phyloP scores from a whole-genome alignment of 1,140 invertebrate species.

The Tetragnatha versicolor region DNA sequence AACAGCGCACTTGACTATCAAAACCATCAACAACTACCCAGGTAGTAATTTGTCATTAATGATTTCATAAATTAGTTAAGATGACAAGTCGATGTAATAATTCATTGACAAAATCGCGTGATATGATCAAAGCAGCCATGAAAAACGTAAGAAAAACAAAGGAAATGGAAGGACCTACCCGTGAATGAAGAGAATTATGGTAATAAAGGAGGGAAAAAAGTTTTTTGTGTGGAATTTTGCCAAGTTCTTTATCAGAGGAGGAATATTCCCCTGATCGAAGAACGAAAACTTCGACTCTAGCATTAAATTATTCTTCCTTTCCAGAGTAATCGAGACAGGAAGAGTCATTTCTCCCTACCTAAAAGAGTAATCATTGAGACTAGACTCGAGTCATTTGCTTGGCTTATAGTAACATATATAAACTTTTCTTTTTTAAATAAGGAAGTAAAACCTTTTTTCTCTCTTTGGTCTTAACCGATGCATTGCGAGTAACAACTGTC shows the following conservation, averaged over 20 bases:
- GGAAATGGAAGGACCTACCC: not conserved
- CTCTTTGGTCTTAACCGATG: not conserved
- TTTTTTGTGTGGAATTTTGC: constrained; percentile 36
- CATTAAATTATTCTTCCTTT: constrained; percentile 31
- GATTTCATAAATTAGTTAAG: constrained; percentile 30
- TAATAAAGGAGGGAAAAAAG: constrained; percentile 13
- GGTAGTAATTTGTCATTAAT: constrained; percentile 31
- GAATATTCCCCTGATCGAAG: constrained; percentile 20
- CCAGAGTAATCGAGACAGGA: constrained; percentile 9
- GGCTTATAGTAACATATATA: constrained; percentile 25
- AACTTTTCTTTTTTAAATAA: no score
- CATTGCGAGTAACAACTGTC: constrained; percentile 14
- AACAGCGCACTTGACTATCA: constrained; percentile 28
- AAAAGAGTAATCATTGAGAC: constrained; percentile 23
- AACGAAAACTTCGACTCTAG: constrained; percentile 24
- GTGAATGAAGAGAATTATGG: constrained; percentile 15
- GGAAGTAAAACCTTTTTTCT: no score
- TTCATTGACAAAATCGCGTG: no score
- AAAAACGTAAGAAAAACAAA: not conserved
- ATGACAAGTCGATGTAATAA: constrained; percentile 39
- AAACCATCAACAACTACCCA: constrained; percentile 21
- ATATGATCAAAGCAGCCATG: not conserved
- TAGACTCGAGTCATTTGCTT: constrained; percentile 33
- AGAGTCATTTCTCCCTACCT: not conserved
- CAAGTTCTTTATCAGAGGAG: constrained; percentile 26